These are phyloP conservation scores for Calcarius lapponicus DNA, from an alignment of 2,797 vertebrate genomes.

Conservation along the genomic window DNA sequence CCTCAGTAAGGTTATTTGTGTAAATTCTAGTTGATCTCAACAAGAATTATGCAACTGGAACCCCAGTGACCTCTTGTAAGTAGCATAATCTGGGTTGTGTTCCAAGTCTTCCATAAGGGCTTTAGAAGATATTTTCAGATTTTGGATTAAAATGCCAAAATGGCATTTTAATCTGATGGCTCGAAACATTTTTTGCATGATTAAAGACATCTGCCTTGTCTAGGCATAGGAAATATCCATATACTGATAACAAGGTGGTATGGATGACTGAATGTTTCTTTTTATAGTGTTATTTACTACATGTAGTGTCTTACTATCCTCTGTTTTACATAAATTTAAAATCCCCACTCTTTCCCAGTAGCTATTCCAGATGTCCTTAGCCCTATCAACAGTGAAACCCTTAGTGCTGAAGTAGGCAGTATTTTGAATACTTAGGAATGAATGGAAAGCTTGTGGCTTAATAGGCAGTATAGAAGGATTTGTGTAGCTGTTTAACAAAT, in stretches of 20 bases:
- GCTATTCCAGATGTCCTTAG: background rate
- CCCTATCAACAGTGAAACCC: background rate
- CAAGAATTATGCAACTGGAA: constrained; percentile 36
- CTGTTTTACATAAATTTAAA: background rate
- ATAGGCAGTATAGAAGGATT: background rate
- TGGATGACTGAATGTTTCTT: background rate
- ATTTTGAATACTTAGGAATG: background rate
- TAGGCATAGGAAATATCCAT: background rate
- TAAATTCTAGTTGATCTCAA: constrained; percentile 31
- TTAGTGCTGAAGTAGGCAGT: background rate
- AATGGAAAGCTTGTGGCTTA: background rate
- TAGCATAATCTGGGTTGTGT: constrained; percentile 20
- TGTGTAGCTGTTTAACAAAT: background rate
- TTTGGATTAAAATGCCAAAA: constrained; percentile 57
- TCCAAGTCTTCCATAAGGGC: constrained; percentile 11
- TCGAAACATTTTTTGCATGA: constrained; percentile 25
- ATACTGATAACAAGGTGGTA: background rate
- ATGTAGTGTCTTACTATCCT: background rate
- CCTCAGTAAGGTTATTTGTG: constrained; percentile 24
- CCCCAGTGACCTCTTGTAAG: constrained; percentile 15
- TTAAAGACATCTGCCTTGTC: background rate
- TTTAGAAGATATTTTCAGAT: constrained; percentile 64
- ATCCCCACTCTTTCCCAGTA: background rate
- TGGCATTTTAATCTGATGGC: constrained; percentile 50
- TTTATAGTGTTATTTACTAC: background rate